Conservation (phyloP, 92 coral and sea anemone genomes). For the Parazoanthus atlanticus region DNA sequence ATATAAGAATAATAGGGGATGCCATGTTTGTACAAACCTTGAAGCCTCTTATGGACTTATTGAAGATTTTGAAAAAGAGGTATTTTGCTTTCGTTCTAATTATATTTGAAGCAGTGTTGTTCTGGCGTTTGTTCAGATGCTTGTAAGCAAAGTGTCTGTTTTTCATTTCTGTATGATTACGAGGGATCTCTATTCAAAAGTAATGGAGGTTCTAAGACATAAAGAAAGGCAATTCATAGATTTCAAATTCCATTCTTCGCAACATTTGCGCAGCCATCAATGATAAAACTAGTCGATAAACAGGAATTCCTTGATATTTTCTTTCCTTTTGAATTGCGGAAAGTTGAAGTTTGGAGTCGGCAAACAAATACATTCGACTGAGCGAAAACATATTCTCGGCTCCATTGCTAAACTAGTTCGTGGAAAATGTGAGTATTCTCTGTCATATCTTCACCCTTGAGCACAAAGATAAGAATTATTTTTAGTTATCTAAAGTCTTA, state of each 20-base stretch:
- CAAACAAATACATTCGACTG: conserved; percentile 11
- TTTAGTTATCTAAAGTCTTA: conserved; percentile 8
- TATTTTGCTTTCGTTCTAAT: conserved; percentile 15
- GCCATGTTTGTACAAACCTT: conserved; percentile 13
- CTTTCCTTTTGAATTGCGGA: neutral
- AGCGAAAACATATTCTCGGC: neutral
- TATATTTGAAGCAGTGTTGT: conserved; percentile 23
- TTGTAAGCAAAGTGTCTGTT: conserved; percentile 37
- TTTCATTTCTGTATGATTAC: conserved; percentile 36
- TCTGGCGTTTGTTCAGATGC: conserved; percentile 35
- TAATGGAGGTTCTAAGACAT: conserved; percentile 3
- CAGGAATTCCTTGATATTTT: neutral
- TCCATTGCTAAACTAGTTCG: neutral
- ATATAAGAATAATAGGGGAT: conserved; percentile 21
- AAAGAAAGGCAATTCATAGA: conserved; percentile 27
- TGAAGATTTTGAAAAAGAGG: conserved; percentile 29
- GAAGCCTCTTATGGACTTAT: conserved; percentile 16
- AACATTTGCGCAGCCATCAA: conserved; percentile 48
- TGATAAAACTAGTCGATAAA: conserved; percentile 27
- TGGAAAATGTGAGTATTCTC: conserved; percentile 18
- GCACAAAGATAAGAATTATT: neutral
- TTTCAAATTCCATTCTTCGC: conserved; percentile 20
- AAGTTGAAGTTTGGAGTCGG: neutral
- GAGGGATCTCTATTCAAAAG: conserved; percentile 18
- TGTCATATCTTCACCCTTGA: neutral